These are phyloP conservation scores for Leptatherina wallacei DNA, from an alignment of 2,797 vertebrate genomes.

Conservation along the genomic window DNA sequence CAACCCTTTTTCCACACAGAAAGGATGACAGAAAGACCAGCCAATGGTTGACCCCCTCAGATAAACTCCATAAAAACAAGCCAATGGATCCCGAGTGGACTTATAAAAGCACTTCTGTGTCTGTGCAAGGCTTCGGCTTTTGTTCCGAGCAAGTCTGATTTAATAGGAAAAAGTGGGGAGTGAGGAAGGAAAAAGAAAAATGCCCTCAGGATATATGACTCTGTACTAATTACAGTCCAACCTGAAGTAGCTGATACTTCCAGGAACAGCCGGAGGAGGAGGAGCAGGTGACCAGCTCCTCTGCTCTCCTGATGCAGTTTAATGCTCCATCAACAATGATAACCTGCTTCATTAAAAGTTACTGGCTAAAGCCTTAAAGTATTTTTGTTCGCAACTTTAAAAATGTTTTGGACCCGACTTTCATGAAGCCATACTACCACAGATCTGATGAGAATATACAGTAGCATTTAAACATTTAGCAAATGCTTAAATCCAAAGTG, in stretches of 20 bases:
- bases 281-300: slow-evolving; percentile 46
- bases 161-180: slow-evolving; percentile 29
- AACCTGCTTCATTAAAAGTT: slow-evolving; percentile 28
- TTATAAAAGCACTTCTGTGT: slow-evolving; percentile 49
- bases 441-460: too few species aligned
- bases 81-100: slow-evolving; percentile 31
- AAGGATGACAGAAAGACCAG: slow-evolving; percentile 14
- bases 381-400: neutral
- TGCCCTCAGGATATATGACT: slow-evolving; percentile 53
- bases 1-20: neutral
- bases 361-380: neutral
- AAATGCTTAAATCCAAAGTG: neutral
- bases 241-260: slow-evolving; percentile 77
- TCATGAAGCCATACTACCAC: neutral
- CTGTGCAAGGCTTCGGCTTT: slow-evolving; percentile 35
- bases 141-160: slow-evolving; percentile 46
- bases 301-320: slow-evolving; percentile 19
- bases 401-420: slow-evolving; percentile 4
- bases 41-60: slow-evolving; percentile 34
- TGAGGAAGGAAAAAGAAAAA: slow-evolving; percentile 27
- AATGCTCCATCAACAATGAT: slow-evolving; percentile 23
- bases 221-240: slow-evolving; percentile 76
- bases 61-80: slow-evolving; percentile 49
- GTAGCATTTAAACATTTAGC: too few species aligned
- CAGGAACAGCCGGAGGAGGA: slow-evolving; percentile 31